Conservation (phyloP, 2,888 invertebrate genomes). For the Branchipolynoe longqiensis region DNA sequence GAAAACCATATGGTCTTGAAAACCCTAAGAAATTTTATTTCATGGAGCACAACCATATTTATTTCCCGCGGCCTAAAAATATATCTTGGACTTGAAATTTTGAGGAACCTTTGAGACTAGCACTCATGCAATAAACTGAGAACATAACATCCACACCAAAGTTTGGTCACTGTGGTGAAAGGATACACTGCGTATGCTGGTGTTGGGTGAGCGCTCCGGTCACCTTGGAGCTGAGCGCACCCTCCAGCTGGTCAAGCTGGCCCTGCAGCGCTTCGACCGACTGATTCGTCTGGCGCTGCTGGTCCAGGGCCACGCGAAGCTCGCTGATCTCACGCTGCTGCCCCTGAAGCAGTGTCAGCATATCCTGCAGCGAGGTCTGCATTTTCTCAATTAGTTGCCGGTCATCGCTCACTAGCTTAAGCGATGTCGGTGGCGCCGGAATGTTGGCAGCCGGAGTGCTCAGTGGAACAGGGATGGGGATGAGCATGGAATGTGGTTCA, state of each 20-base stretch:
- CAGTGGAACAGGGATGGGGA: no score
- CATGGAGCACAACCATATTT: no score
- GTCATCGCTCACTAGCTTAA: neutral
- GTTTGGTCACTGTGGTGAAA: no score
- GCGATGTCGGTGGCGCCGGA: neutral
- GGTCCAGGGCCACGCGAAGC: constrained; percentile 75
- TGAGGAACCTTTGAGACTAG: no score
- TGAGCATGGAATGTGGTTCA: no score
- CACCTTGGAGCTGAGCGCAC: constrained; percentile 74
- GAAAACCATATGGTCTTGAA: no score
- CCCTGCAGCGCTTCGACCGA: constrained; percentile 66
- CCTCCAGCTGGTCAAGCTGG: constrained; percentile 77
- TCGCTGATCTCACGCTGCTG: constrained; percentile 77
- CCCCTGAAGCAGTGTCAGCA: constrained; percentile 71
- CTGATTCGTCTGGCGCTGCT: constrained; percentile 65
- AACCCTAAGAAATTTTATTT: no score
- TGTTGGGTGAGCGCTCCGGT: constrained; percentile 76
- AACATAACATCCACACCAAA: no score
- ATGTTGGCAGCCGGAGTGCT: no score
- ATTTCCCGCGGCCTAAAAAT: no score
- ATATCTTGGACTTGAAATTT: no score
- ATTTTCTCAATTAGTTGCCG: constrained; percentile 67
- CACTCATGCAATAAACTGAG: no score
- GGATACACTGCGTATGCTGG: constrained; percentile 76
- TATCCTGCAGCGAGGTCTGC: constrained; percentile 70